Conservation (phyloP, 2,797 vertebrate genomes). For the Novumbra hubbsi region DNA sequence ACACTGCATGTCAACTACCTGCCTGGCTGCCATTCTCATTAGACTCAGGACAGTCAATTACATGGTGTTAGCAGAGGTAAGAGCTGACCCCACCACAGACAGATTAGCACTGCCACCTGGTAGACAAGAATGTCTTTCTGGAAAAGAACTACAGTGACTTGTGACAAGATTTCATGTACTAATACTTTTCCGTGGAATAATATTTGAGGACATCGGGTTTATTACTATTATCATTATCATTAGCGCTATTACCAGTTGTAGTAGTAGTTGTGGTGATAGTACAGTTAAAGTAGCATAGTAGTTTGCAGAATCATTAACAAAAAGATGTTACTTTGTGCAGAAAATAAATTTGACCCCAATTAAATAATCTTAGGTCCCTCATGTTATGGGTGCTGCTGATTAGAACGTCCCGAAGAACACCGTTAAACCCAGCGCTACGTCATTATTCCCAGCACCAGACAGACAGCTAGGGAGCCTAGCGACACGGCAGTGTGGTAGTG, state of each 20-base stretch:
- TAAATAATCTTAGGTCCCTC: too few relatives aligned
- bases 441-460: background rate
- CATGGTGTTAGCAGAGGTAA: conserved; percentile 11
- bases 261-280: too few relatives aligned
- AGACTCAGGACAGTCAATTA: conserved; percentile 19
- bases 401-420: too few relatives aligned
- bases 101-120: conserved; percentile 38
- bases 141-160: background rate
- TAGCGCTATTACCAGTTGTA: too few relatives aligned
- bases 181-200: too few relatives aligned
- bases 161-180: background rate
- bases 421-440: background rate
- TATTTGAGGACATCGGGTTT: too few relatives aligned
- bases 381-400: too few relatives aligned
- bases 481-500: background rate
- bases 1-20: background rate
- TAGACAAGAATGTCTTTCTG: conserved; percentile 3
- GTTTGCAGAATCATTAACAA: too few relatives aligned
- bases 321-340: too few relatives aligned
- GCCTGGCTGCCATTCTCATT: conserved; percentile 11
- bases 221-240: too few relatives aligned
- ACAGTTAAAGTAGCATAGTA: too few relatives aligned
- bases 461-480: background rate
- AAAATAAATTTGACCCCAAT: too few relatives aligned
- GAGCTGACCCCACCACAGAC: background rate